A percentile compares a stretch with the other conserved stretches of the same genome.
Evolutionary conservation across 1,140 invertebrate species (phyloP).

Genomic region (Bombus polaris): DNA sequence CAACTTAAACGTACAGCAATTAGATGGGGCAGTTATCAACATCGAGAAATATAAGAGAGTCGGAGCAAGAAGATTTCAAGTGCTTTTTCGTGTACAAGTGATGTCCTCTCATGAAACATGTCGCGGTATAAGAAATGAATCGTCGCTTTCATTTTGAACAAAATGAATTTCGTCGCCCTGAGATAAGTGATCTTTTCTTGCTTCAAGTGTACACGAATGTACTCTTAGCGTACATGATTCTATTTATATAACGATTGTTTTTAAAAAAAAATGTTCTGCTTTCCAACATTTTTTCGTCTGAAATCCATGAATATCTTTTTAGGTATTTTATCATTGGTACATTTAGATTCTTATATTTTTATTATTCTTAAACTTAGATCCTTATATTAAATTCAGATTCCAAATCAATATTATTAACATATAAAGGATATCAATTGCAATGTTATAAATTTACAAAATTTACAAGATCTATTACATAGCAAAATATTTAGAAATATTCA

Average conservation of each 20-base stretch:
- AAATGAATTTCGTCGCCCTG: not conserved
- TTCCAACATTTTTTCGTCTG: not conserved
- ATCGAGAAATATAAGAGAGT: constrained; percentile 15
- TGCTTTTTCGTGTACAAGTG: constrained; percentile 40
- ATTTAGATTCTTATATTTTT: too few relatives aligned
- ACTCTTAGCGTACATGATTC: not conserved
- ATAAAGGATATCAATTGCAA: too few relatives aligned
- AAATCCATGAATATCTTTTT: too few relatives aligned
- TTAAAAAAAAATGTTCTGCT: not conserved
- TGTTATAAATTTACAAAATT: too few relatives aligned
- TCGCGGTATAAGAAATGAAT: constrained; percentile 35
- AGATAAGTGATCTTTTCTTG: not conserved
- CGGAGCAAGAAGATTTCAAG: constrained; percentile 15
- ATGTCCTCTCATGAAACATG: constrained; percentile 11
- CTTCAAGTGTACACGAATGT: not conserved
- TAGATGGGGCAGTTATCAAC: not conserved
- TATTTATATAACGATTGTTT: not conserved
- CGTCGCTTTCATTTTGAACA: constrained; percentile 21
- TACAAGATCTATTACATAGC: too few relatives aligned
- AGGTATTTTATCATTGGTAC: too few relatives aligned
- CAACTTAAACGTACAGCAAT: constrained; percentile 8
- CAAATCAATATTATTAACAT: too few relatives aligned
- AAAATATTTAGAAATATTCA: too few relatives aligned
- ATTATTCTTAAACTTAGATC: too few relatives aligned
- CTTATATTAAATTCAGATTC: too few relatives aligned